Base-by-base conservation (phyloP, 2,888 invertebrate species). In the Epinotia ramella region DNA sequence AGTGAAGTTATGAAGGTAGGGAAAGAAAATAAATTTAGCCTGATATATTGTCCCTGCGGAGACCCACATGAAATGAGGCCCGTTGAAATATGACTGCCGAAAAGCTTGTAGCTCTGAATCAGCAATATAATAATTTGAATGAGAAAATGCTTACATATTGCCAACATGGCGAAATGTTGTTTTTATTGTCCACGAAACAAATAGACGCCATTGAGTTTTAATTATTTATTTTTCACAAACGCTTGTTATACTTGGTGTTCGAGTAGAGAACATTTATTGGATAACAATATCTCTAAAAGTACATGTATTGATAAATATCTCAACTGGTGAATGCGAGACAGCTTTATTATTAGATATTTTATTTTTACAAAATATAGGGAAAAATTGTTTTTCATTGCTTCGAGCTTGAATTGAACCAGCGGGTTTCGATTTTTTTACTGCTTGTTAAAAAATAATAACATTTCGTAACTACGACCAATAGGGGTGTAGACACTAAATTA, bases 11-110 rank as follows among this genome's bases (percentile, higher is more conserved):
- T 87, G 87, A 87, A 87, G 84, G 86, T 86, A 85, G 83, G 80
- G 83, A 83, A 84, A 86, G 87, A 88, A 87, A 90, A 91, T 90
- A 91, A 89, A 90, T 91, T 89, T 83, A 83, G 87, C 84, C 86
- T 90, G 88, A 89, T 89, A 88, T 89, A 89, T 89, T 85, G 86
- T 88, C 88, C 88, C 89, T 73, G 83, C 78, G 86, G 88, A 85
- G 83, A 80, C 84, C 83, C 85, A 85, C 84, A 81, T 83, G 84
- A 86, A 88, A 88, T 88, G 87, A 88, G 86, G 79, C 83, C 78
- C 81, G 80, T 81, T 87, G 87, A 89, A 88, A 87, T 87, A 89
- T 87, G 84, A 86, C 84, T 82, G 81, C 80, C 81, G 80, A 86
- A 83, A 81, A 76, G 77, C 79, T 79, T 83, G 83, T 82, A 81